These are phyloP conservation scores for Apeltes quadracus DNA, from an alignment of 2,113 vertebrate genomes.

Conservation along the genomic window DNA sequence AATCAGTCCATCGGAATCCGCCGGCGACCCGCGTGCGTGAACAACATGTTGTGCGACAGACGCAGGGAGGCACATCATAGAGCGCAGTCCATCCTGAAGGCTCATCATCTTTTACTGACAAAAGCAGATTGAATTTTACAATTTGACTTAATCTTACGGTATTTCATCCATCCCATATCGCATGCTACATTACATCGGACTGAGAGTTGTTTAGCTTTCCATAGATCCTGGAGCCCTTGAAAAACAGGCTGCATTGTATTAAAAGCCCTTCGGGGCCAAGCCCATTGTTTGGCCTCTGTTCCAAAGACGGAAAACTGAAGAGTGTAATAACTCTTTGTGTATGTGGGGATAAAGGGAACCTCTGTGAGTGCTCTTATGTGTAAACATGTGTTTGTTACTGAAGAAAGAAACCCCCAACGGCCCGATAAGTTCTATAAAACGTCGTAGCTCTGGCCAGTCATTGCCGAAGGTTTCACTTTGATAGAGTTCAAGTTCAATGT, in stretches of 20 bases:
- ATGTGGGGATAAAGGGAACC: too few relatives aligned
- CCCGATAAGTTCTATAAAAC: too few relatives aligned
- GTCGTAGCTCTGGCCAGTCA: too few relatives aligned
- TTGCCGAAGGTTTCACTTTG: too few relatives aligned
- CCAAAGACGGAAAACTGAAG: too few relatives aligned
- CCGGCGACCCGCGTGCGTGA: constrained; percentile 33
- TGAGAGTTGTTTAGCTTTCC: background rate
- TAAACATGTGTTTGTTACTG: too few relatives aligned
- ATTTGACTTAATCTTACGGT: background rate
- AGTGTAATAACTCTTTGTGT: too few relatives aligned
- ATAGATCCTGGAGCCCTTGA: background rate
- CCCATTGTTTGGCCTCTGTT: too few relatives aligned
- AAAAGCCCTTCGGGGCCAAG: background rate
- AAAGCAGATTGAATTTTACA: background rate
- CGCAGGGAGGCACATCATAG: constrained; percentile 7
- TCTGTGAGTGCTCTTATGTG: too few relatives aligned
- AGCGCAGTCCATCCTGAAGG: background rate
- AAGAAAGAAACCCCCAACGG: too few relatives aligned
- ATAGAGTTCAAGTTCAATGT: too few relatives aligned
- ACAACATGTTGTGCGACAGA: constrained; percentile 5
- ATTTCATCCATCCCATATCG: background rate
- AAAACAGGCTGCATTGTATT: background rate
- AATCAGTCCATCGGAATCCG: constrained; percentile 23
- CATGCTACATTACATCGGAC: background rate
- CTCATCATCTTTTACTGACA: constrained; percentile 16